A percentile compares a stretch with the other conserved stretches of the same genome.
These are phyloP conservation scores for Homarus americanus DNA, from an alignment of 1,140 invertebrate species.

Conservation along the genomic window DNA sequence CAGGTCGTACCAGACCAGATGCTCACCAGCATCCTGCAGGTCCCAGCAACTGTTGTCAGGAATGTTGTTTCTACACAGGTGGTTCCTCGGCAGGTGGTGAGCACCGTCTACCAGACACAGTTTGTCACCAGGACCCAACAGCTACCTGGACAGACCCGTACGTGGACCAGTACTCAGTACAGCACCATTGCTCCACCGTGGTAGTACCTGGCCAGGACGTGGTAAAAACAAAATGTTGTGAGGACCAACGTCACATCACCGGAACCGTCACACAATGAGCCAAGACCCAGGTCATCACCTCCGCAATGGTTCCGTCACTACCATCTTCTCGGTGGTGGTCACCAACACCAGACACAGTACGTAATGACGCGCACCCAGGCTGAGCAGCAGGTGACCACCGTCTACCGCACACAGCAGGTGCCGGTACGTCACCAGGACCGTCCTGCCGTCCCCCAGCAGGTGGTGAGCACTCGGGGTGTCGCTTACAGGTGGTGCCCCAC, in stretches of 20 bases:
- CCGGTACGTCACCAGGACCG: constrained; percentile 58
- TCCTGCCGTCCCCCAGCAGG: constrained; percentile 52
- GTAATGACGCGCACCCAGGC: constrained; percentile 55
- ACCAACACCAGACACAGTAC: constrained; percentile 71
- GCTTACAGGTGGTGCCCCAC: constrained; percentile 57
- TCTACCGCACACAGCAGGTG: constrained; percentile 62
- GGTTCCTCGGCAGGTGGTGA: constrained; percentile 59
- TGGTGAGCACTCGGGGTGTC: constrained; percentile 48
- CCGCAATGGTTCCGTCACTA: constrained; percentile 62
- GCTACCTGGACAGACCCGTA: constrained; percentile 61
- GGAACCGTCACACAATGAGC: constrained; percentile 48
- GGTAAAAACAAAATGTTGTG: not conserved
- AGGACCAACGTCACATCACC: constrained; percentile 47
- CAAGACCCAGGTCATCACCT: constrained; percentile 58
- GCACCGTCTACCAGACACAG: constrained; percentile 67
- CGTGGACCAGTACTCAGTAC: constrained; percentile 54
- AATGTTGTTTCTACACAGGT: constrained; percentile 69
- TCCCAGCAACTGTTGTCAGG: constrained; percentile 54
- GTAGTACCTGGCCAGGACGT: constrained; percentile 50
- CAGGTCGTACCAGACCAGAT: constrained; percentile 32
- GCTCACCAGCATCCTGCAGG: constrained; percentile 51
- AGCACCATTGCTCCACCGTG: constrained; percentile 51
- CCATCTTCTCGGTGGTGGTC: constrained; percentile 52
- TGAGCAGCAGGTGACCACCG: constrained; percentile 38
- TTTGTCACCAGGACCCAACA: constrained; percentile 57